Conservation (phyloP, 1,140 invertebrate genomes). For the Proales similis region DNA sequence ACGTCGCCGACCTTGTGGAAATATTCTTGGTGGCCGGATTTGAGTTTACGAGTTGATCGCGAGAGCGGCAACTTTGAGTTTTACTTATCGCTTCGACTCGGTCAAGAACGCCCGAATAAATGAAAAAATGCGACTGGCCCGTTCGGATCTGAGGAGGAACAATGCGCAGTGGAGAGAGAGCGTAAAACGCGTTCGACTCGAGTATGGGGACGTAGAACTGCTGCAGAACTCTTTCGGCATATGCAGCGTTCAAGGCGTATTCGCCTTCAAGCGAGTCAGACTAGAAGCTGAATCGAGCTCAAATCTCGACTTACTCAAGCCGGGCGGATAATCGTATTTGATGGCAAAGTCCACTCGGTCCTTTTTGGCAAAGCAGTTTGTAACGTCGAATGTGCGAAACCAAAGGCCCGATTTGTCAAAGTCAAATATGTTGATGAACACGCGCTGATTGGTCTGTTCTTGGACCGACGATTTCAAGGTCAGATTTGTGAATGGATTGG, state of each 20-base stretch:
- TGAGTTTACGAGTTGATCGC: no score
- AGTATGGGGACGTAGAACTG: constrained; percentile 11
- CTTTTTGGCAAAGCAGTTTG: constrained; percentile 13
- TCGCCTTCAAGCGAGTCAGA: no score
- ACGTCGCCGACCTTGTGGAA: constrained; percentile 10
- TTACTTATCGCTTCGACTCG: constrained; percentile 14
- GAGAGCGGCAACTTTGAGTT: background rate
- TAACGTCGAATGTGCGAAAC: constrained; percentile 2
- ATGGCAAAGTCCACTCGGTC: constrained; percentile 21
- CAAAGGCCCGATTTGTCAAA: constrained; percentile 1
- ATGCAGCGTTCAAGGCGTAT: no score
- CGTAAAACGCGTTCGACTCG: background rate
- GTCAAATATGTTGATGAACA: constrained; percentile 24
- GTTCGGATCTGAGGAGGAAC: constrained; percentile 3
- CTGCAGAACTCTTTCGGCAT: no score
- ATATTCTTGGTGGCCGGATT: constrained; percentile 2
- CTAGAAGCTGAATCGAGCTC: no score
- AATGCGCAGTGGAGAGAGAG: constrained; percentile 19
- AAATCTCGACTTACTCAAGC: no score
- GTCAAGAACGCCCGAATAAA: constrained; percentile 13
- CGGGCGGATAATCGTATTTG: constrained; percentile 18
- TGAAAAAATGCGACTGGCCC: constrained; percentile 1
- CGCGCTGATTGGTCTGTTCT: no score
- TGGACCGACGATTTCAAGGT: no score
- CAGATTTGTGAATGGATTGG: no score